phyloP scores from a whole-genome alignment of 2,888 invertebrate species.

The Yponomeuta plumbellus region DNA sequence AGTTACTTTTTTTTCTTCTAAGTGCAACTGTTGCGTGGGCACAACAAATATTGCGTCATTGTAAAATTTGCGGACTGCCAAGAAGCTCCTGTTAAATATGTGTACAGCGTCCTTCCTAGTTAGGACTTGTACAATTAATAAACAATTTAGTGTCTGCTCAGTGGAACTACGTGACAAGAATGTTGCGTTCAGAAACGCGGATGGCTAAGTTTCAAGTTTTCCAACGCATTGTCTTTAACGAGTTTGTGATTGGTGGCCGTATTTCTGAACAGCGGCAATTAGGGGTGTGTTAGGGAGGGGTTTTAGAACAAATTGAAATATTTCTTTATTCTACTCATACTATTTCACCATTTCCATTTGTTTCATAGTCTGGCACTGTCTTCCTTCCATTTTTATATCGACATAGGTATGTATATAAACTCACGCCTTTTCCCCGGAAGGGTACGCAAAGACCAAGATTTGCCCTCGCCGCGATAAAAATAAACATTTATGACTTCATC shows the following conservation, averaged over 20 bases:
- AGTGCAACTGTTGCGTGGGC: too few relatives aligned
- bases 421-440: too few relatives aligned
- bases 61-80: background rate
- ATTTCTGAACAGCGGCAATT: conserved; percentile 9
- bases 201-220: conserved; percentile 8
- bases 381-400: too few relatives aligned
- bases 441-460: too few relatives aligned
- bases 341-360: too few relatives aligned
- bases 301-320: background rate
- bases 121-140: conserved; percentile 37
- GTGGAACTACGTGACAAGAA: conserved; percentile 31
- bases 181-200: conserved; percentile 16
- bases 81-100: background rate
- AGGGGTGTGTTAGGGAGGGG: background rate
- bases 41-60: background rate
- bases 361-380: too few relatives aligned
- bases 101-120: conserved; percentile 4
- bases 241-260: conserved; percentile 11
- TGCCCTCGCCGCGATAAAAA: too few relatives aligned
- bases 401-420: too few relatives aligned
- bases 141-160: conserved; percentile 34
- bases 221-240: conserved; percentile 17
- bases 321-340: too few relatives aligned
- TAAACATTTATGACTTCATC: too few relatives aligned
- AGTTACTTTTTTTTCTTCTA: too few relatives aligned